Percentiles rank a stretch among this genome's conserved stretches.
Evolutionary conservation across 2,113 vertebrate genomes (phyloP).

Genomic region (Poecile atricapillus): DNA sequence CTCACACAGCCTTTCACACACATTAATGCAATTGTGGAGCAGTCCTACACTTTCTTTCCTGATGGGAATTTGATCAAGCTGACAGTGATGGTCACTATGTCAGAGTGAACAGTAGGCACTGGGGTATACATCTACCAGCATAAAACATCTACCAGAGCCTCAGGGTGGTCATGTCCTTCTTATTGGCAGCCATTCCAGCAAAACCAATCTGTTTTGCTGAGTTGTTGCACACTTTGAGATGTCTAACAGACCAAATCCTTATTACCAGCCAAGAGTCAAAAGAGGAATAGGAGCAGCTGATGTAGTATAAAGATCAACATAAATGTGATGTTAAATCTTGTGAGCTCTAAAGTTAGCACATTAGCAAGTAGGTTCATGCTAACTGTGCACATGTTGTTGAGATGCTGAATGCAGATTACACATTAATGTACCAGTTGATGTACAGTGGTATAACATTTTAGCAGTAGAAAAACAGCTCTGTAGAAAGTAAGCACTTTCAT

Average conservation of each 20-base stretch:
- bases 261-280: background rate
- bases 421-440: background rate
- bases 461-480: background rate
- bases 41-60: background rate
- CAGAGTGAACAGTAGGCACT: background rate
- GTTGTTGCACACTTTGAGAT: background rate
- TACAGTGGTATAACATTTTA: background rate
- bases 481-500: background rate
- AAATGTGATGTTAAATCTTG: background rate
- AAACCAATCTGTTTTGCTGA: background rate
- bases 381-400: background rate
- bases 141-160: background rate
- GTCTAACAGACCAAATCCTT: background rate
- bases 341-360: background rate
- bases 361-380: background rate
- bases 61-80: background rate
- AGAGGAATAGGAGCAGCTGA: background rate
- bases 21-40: background rate
- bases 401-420: background rate
- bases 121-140: background rate
- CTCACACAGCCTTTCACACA: background rate
- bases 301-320: background rate
- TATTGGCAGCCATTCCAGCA: background rate
- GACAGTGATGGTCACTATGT: background rate
- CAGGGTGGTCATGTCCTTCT: background rate